Percentiles rank a stretch among this genome's conserved stretches.
Evolutionary conservation across 2,797 vertebrate species (phyloP).

Genomic region (Myiotriccus ornatus): DNA sequence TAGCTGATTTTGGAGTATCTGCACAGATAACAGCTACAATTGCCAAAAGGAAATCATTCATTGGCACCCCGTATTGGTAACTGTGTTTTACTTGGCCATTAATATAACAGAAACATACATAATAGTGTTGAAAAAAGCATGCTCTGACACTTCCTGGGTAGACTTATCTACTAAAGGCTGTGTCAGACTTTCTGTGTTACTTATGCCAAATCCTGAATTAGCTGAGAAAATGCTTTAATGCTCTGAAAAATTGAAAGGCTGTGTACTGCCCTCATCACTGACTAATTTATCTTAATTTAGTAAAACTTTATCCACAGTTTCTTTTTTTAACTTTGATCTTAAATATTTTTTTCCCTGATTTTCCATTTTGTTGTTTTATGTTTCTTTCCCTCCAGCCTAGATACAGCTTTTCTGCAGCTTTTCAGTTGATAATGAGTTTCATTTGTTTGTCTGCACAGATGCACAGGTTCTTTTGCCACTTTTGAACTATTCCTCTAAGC

Average conservation of each 20-base stretch:
- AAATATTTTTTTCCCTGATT: background rate
- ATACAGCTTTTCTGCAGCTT: background rate
- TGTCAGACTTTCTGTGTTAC: background rate
- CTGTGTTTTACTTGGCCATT: constrained; percentile 42
- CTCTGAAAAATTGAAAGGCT: background rate
- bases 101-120: background rate
- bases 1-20: constrained; percentile 97
- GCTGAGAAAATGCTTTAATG: background rate
- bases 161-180: background rate
- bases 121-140: background rate
- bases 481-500: background rate
- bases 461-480: background rate
- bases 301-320: background rate
- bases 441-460: background rate
- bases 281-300: background rate
- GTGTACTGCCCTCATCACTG: background rate
- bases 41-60: constrained; percentile 98
- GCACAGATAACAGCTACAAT: constrained; percentile 98
- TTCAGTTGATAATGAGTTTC: background rate
- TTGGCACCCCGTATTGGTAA: constrained; percentile 99
- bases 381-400: background rate
- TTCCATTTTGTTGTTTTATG: background rate
- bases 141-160: background rate
- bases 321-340: background rate
- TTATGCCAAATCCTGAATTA: background rate